phyloP scores from a whole-genome alignment of 1,140 invertebrate species.

The Babylonia areolata region DNA sequence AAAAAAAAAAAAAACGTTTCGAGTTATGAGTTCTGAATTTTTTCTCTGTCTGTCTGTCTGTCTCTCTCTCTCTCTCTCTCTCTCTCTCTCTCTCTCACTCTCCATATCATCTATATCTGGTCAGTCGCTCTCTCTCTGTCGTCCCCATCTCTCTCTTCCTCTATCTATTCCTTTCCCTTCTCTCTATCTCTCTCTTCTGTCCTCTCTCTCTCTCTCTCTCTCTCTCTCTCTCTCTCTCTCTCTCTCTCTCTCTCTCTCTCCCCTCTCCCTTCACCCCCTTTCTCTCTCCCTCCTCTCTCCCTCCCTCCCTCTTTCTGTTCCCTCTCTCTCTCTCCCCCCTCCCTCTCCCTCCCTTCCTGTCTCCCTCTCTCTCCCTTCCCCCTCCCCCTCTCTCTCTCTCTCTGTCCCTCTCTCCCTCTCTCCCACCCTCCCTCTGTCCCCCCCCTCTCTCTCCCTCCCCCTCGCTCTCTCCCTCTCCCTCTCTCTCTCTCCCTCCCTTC shows the following conservation, averaged over 20 bases:
- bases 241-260: no score
- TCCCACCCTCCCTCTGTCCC: not conserved
- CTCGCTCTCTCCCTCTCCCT: not conserved
- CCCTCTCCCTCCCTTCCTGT: not conserved
- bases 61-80: conserved; percentile 6
- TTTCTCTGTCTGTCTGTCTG: not conserved
- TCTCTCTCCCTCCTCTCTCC: no score
- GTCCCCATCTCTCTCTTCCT: not conserved
- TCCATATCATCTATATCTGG: not conserved
- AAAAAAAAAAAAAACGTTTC: no score
- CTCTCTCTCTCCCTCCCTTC: not conserved
- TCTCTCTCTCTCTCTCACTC: not conserved
- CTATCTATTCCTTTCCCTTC: not conserved
- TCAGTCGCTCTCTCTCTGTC: not conserved
- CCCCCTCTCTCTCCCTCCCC: not conserved
- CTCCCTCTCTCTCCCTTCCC: not conserved
- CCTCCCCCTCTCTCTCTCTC: not conserved
- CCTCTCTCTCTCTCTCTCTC: not conserved
- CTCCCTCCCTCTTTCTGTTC: no score
- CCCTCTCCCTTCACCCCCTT: no score
- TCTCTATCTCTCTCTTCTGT: not conserved
- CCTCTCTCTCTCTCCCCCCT: not conserved
- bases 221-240: not conserved
- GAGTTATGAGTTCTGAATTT: no score
- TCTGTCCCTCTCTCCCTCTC: not conserved